Percentiles rank a stretch among this genome's conserved stretches.
phyloP scores from a whole-genome alignment of 2,888 invertebrate species.

The Xestia ashworthii region DNA sequence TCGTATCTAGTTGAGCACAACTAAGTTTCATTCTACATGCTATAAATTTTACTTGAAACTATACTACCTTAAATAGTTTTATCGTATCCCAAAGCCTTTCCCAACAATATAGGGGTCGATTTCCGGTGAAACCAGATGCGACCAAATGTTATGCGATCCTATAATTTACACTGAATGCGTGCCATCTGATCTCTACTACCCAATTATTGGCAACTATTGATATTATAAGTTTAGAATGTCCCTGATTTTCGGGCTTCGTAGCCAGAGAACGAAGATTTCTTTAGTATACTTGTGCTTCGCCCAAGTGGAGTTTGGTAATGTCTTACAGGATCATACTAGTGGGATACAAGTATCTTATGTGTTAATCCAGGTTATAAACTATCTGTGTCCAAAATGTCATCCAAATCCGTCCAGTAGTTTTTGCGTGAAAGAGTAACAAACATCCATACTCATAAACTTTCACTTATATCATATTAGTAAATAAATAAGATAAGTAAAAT shows the following conservation, averaged over 20 bases:
- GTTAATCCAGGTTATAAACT: no score
- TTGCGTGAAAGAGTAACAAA: no score
- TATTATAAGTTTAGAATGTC: constrained; percentile 2
- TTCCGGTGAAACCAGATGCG: constrained; percentile 13
- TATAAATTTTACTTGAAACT: neutral
- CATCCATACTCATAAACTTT: no score
- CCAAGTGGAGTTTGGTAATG: no score
- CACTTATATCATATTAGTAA: no score
- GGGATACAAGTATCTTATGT: no score
- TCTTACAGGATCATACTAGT: no score
- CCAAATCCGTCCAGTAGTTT: no score
- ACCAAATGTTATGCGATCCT: neutral
- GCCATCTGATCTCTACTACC: constrained; percentile 21
- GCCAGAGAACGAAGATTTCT: neutral
- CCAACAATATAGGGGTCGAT: neutral
- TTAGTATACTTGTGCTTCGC: neutral
- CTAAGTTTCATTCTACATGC: neutral
- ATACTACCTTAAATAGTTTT: neutral
- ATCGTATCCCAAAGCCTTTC: neutral
- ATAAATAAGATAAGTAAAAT: no score
- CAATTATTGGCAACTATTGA: constrained; percentile 4
- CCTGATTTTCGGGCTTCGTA: neutral
- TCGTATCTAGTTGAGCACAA: neutral
- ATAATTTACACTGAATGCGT: neutral
- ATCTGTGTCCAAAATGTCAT: no score